phyloP scores from a whole-genome alignment of 2,113 vertebrate species.

The Ageneiosus marmoratus region DNA sequence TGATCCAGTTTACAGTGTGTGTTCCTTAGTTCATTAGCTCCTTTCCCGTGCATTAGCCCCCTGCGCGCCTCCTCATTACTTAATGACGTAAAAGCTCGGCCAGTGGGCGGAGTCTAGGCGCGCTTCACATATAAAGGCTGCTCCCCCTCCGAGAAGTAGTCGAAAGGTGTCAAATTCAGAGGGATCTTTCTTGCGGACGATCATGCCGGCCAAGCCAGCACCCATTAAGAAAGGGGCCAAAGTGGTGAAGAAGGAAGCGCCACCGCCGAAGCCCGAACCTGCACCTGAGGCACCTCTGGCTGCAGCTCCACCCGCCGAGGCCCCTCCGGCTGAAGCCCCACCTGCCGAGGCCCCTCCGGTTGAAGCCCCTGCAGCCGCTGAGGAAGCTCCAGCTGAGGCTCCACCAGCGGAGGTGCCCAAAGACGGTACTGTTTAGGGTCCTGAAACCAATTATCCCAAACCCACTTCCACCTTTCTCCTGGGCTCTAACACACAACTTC shows the following conservation, averaged over 20 bases:
- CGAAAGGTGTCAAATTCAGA: slow-evolving; percentile 38
- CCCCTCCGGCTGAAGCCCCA: slow-evolving; percentile 40
- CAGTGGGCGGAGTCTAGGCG: neutral
- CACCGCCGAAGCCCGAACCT: slow-evolving; percentile 35
- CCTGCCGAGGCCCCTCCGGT: slow-evolving; percentile 31
- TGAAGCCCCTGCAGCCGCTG: slow-evolving; percentile 49
- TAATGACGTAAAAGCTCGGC: neutral
- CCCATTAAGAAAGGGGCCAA: slow-evolving; percentile 74
- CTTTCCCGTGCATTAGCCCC: neutral
- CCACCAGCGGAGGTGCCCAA: slow-evolving; percentile 59
- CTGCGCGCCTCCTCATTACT: neutral
- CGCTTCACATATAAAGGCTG: neutral
- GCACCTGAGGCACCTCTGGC: slow-evolving; percentile 49
- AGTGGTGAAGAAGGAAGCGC: slow-evolving; percentile 45
- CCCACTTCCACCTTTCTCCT: neutral
- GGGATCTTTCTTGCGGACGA: slow-evolving; percentile 47
- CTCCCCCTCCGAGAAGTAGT: slow-evolving; percentile 22
- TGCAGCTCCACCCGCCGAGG: slow-evolving; percentile 42
- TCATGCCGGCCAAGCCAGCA: slow-evolving; percentile 70
- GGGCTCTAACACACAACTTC: neutral
- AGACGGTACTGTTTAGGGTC: slow-evolving; percentile 59
- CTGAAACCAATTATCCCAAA: neutral
- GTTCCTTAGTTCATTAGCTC: neutral
- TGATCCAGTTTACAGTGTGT: neutral
- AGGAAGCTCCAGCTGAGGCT: slow-evolving; percentile 52